Evolutionary conservation across 1,140 invertebrate species (phyloP), one percentile per base, ranked within the genome.

Genomic region (Delia radicum): DNA sequence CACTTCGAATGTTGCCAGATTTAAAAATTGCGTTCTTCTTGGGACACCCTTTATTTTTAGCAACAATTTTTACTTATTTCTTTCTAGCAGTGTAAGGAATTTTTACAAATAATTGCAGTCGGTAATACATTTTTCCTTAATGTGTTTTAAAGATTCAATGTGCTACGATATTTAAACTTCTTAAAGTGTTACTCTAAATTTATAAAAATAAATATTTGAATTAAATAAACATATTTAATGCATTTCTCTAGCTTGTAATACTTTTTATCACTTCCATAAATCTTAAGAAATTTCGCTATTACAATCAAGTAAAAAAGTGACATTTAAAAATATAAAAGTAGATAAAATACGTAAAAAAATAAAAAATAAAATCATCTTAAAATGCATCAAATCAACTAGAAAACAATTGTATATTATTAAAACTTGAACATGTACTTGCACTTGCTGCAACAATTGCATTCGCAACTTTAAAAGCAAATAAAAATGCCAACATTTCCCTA

Each of bases 401-500:
- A 55, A 55, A 55, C 48, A 24, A 21, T 55, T 55, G 48, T 55
- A 55, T 42, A 13, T 33, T 42, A 42, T 42, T 42, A 42, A 42
- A 42, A 42, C 8, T 42, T 69, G 21, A 69, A 26, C 29, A 29
- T 69, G 65, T 69, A 69, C 65, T 69, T 69, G 65, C 65, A 69
- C 65, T 69, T 69, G 65, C 37, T 69, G 31, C 29, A 55, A 24
- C 24, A 21, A 18, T 48, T 48, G 15, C 48, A 55, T 55, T 55
- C n/a, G 48, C 48, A 55, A 55, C 21, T 21, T 55, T 55, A 55
- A n/a, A 48, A 48, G 15, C 42, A 48, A 48, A 48, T 48, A 67
- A 29, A 37, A 18, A 69, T 69, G 29, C 65, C 65, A 33, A 69
- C 65, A 69, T 69, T 69, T 69, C 65, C 65, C 65, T 69, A 69